These are phyloP conservation scores for Psittacula derbiana DNA, from an alignment of 2,797 vertebrate genomes.

Conservation along the genomic window DNA sequence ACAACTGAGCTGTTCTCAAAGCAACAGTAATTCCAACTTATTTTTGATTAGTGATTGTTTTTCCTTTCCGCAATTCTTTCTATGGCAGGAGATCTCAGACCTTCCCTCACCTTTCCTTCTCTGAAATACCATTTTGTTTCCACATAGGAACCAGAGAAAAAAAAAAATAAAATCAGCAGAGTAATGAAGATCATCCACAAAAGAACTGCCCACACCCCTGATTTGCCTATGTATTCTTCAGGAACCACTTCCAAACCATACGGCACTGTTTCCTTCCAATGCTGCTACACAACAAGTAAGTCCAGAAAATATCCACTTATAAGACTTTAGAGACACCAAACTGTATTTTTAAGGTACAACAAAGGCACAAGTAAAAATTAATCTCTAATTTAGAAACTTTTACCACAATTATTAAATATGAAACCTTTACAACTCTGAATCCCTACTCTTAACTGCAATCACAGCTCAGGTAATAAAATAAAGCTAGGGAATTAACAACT, in stretches of 20 bases:
- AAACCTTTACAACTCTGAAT: background rate
- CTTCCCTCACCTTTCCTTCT: background rate
- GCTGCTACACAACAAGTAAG: background rate
- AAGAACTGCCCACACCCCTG: background rate
- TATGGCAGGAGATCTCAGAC: background rate
- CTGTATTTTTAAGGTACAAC: background rate
- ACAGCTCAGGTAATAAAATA: background rate
- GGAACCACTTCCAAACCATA: background rate
- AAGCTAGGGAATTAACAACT: background rate
- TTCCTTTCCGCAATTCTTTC: background rate
- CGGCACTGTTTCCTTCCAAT: background rate
- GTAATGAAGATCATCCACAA: background rate
- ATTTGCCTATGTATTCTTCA: background rate
- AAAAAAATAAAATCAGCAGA: background rate
- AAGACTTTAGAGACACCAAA: background rate
- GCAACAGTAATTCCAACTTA: background rate
- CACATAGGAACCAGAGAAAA: background rate
- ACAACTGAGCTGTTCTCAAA: background rate
- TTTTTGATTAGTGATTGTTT: background rate
- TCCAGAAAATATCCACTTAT: background rate
- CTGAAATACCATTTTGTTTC: background rate
- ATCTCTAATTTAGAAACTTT: background rate
- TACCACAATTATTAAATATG: background rate
- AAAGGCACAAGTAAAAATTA: background rate
- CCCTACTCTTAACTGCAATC: background rate